These are phyloP conservation scores for Acanthoscelides obtectus DNA, from an alignment of 2,888 invertebrate genomes.

Conservation along the genomic window DNA sequence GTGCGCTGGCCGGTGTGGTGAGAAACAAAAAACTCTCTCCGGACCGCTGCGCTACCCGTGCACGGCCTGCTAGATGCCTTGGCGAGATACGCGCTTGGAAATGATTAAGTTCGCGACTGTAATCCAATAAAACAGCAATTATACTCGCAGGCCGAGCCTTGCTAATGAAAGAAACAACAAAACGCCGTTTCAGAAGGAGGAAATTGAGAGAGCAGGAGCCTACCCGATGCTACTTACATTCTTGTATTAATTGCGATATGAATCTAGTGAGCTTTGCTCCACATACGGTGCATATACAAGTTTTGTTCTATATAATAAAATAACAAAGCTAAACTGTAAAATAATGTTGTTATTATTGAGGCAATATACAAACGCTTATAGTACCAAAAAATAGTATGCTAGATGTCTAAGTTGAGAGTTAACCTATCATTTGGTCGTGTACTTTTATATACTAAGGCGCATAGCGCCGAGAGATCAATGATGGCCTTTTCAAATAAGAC, in stretches of 20 bases:
- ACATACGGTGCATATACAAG: neutral
- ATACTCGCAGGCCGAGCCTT: neutral
- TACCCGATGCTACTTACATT: neutral
- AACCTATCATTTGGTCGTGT: too few species aligned
- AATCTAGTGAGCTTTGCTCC: neutral
- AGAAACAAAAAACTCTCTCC: neutral
- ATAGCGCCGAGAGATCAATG: too few species aligned
- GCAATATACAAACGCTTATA: too few species aligned
- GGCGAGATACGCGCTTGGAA: neutral
- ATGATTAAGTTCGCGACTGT: neutral
- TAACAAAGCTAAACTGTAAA: too few species aligned
- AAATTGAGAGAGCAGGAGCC: neutral
- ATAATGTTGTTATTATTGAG: too few species aligned
- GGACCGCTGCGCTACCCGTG: neutral
- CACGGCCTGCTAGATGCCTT: neutral
- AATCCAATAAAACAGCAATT: neutral
- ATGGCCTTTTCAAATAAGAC: too few species aligned
- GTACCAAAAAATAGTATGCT: too few species aligned
- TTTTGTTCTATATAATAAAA: neutral
- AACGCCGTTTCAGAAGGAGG: neutral
- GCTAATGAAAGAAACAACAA: neutral
- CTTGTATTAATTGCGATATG: neutral
- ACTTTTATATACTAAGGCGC: too few species aligned
- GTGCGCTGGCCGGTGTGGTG: neutral
- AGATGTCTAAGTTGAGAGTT: too few species aligned